Conservation (phyloP, 2,797 vertebrate genomes). For the Micromesistius poutassou region DNA sequence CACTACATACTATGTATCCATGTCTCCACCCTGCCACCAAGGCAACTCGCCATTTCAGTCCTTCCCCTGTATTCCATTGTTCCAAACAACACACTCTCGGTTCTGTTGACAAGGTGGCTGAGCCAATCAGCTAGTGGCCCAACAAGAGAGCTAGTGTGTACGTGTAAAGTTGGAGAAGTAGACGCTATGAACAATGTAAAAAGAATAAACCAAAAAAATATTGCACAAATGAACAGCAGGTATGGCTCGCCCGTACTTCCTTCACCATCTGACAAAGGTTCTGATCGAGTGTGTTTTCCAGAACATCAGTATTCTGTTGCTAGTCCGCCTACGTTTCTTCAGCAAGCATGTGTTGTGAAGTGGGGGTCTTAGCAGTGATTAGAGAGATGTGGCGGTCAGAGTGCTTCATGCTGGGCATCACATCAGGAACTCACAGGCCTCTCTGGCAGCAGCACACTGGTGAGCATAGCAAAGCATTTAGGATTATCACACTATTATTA, state of each 20-base stretch:
- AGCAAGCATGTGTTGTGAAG: background rate
- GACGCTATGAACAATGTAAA: background rate
- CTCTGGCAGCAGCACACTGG: background rate
- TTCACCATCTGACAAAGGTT: background rate
- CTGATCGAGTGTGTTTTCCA: background rate
- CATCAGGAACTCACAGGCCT: background rate
- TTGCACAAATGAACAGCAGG: background rate
- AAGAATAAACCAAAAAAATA: background rate
- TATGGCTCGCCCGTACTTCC: background rate
- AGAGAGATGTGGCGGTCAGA: too few species aligned
- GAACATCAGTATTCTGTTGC: background rate
- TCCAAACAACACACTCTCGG: background rate
- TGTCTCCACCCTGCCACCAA: background rate
- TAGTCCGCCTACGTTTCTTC: background rate
- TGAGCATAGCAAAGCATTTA: background rate
- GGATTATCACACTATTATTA: background rate
- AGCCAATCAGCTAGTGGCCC: background rate
- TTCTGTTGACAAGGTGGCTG: background rate
- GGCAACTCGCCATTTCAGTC: background rate
- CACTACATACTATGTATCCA: background rate
- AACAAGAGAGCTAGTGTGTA: background rate
- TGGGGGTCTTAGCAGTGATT: background rate
- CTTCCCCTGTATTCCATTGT: background rate
- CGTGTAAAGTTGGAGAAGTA: too few species aligned
- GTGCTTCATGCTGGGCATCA: background rate